phyloP scores from a whole-genome alignment of 2,888 invertebrate genomes.

The Aleiodes alternator region DNA sequence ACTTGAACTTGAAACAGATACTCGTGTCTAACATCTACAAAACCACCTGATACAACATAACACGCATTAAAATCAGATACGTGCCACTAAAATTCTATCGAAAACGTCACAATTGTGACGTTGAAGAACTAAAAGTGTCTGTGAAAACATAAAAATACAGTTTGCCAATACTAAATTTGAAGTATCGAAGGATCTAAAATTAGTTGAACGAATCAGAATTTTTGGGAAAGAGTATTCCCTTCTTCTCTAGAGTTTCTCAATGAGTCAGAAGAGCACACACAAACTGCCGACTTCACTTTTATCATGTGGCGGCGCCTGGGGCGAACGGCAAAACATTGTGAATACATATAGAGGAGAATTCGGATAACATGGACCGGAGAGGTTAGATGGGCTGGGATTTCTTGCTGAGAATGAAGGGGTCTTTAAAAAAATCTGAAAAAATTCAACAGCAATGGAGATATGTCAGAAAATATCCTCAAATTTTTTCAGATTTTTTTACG shows the following conservation, averaged over 20 bases:
- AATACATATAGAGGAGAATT: neutral
- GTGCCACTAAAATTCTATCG: neutral
- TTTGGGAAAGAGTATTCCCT: neutral
- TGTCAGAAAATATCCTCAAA: no score
- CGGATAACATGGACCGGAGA: no score
- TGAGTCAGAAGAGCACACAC: neutral
- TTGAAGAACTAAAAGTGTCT: no score
- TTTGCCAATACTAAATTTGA: neutral
- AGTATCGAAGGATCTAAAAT: conserved; percentile 4
- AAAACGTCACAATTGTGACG: neutral
- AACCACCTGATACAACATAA: no score
- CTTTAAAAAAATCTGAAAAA: no score
- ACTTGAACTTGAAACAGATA: neutral
- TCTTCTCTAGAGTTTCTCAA: neutral
- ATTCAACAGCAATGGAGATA: no score
- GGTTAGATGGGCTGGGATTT: no score
- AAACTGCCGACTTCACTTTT: conserved; percentile 11
- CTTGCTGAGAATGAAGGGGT: no score
- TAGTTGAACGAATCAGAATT: neutral
- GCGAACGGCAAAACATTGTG: conserved; percentile 1
- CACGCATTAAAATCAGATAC: neutral
- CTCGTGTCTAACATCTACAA: no score
- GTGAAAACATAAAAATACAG: no score
- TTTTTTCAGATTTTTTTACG: no score
- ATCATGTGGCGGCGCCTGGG: conserved; percentile 26